Percentiles rank a stretch among this genome's conserved stretches.
Conservation (phyloP, 2,797 vertebrate species). For the Simalia tracyae region DNA sequence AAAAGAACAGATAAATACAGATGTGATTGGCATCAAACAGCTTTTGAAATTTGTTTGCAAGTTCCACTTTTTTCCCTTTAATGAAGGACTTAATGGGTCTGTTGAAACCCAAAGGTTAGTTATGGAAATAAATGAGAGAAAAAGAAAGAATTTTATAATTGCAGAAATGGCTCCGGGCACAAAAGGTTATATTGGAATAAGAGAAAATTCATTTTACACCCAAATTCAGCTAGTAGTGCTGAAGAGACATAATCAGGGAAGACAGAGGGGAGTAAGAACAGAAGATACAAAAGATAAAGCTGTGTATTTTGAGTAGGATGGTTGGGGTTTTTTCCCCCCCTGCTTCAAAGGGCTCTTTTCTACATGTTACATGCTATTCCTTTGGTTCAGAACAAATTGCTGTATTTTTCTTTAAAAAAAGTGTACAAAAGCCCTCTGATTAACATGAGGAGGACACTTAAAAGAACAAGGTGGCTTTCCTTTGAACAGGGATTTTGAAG, state of each 20-base stretch:
- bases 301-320: conserved; percentile 52
- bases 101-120: conserved; percentile 19
- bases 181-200: conserved; percentile 41
- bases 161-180: conserved; percentile 21
- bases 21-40: conserved; percentile 30
- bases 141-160: conserved; percentile 25
- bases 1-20: conserved; percentile 23
- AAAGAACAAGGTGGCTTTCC: conserved; percentile 41
- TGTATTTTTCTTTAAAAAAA: conserved; percentile 38
- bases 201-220: conserved; percentile 46
- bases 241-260: conserved; percentile 41
- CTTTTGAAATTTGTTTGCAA: conserved; percentile 31
- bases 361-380: conserved; percentile 46
- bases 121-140: conserved; percentile 29
- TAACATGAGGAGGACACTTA: conserved; percentile 55
- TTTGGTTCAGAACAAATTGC: conserved; percentile 49
- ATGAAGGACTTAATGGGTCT: conserved; percentile 23
- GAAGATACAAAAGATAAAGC: conserved; percentile 44
- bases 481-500: background rate
- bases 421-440: conserved; percentile 46
- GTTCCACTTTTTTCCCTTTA: conserved; percentile 19
- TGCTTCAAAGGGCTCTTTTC: conserved; percentile 50
- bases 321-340: conserved; percentile 36
- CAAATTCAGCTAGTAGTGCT: conserved; percentile 35
- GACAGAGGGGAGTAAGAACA: conserved; percentile 33